These are phyloP conservation scores for Falcunculus frontatus DNA, from an alignment of 2,113 vertebrate genomes.

Conservation along the genomic window DNA sequence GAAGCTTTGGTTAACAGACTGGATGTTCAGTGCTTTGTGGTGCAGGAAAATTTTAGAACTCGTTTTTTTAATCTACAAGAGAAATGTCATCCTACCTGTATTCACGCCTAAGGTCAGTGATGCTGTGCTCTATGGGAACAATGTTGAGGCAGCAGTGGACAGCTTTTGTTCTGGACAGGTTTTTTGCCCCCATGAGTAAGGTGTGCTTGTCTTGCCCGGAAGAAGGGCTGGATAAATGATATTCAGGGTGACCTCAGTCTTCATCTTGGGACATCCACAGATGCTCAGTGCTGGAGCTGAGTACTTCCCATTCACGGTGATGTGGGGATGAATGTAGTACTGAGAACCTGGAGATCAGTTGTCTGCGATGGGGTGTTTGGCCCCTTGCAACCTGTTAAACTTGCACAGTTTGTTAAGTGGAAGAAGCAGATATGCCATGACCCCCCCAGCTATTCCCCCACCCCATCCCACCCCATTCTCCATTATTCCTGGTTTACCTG, in stretches of 20 bases:
- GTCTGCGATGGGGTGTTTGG: background rate
- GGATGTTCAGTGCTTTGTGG: background rate
- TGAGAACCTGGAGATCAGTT: background rate
- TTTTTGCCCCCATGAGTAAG: background rate
- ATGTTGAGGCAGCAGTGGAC: background rate
- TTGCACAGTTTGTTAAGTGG: background rate
- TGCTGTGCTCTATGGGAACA: background rate
- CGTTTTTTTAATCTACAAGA: background rate
- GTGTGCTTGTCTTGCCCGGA: background rate
- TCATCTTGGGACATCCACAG: background rate
- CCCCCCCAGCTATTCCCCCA: background rate
- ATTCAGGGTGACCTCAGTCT: background rate
- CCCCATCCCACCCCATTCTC: fast-evolving
- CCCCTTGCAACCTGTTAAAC: background rate
- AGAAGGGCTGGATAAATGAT: background rate
- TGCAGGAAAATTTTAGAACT: background rate
- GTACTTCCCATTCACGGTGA: background rate
- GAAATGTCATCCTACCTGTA: background rate
- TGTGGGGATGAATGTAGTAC: background rate
- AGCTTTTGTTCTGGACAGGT: background rate
- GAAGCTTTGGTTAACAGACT: background rate
- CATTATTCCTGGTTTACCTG: background rate
- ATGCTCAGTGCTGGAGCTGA: background rate
- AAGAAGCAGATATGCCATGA: background rate
- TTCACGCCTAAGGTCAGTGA: background rate